phyloP scores from a whole-genome alignment of 2,113 vertebrate genomes.

The Gallinago paraguaiae region DNA sequence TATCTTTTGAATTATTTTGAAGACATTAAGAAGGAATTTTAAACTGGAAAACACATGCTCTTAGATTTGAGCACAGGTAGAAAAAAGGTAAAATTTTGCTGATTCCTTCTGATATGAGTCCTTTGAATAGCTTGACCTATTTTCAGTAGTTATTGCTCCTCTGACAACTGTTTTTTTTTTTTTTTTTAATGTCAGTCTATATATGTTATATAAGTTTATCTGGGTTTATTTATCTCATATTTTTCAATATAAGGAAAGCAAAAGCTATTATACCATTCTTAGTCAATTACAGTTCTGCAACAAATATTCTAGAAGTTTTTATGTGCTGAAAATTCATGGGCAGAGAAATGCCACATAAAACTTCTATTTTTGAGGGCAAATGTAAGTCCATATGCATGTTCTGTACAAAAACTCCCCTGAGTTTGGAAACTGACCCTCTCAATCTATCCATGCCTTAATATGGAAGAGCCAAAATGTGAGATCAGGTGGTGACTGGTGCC shows the following conservation, averaged over 20 bases:
- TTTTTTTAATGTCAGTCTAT: background rate
- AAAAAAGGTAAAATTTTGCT: conserved; percentile 55
- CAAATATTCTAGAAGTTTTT: background rate
- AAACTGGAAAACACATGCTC: background rate
- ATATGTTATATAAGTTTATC: conserved; percentile 29
- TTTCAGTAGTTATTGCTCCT: conserved; percentile 63
- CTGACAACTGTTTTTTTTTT: background rate
- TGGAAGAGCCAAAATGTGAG: background rate
- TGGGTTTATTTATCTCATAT: conserved; percentile 21
- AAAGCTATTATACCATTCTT: background rate
- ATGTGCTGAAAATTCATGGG: background rate
- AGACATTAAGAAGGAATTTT: background rate
- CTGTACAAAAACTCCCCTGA: background rate
- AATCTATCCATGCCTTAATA: background rate
- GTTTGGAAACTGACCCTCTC: background rate
- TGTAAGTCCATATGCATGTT: background rate
- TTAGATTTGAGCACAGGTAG: conserved; percentile 19
- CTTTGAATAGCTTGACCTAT: conserved; percentile 55
- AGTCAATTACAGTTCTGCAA: background rate
- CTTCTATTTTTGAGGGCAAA: background rate
- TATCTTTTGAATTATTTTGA: background rate
- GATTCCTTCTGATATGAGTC: conserved; percentile 16
- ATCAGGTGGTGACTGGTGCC: background rate
- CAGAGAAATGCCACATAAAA: background rate
- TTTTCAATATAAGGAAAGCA: background rate